Evolutionary conservation across 2,113 vertebrate species (phyloP), one percentile per base, ranked within the genome.

Genomic region (Periophthalmodon schlosseri): DNA sequence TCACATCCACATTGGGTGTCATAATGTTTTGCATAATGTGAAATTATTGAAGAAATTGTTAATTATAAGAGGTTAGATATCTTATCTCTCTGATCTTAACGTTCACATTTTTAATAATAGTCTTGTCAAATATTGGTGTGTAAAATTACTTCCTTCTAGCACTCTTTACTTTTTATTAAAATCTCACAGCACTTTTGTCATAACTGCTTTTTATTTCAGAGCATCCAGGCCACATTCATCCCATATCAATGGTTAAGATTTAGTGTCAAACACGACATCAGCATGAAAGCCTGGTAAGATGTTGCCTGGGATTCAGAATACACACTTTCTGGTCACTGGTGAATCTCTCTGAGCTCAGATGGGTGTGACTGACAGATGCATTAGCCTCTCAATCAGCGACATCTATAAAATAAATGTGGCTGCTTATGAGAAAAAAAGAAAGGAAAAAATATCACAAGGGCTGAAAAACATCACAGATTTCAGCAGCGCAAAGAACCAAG

Each of bases 131-230:
- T 72, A 20, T 72, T 39, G 11, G 11, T 44, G 44, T 21, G 65
- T 39, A 18, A 61, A 63, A 61, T 71, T 16, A 66, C 12, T 33
- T 39, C n/a, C 69, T 72, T 21, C n/a, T 46, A 46, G 6, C 18
- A 33, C 57, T 63, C 36, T 33, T 56, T 5, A 60, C 16, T 1
- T 14, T 50, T 52, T 69, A 20, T 21, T 12, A 65, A 64, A 34
- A 56, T 63, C 36, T 56, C 52, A 23, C n/a, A 11, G 68, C 14
- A 47, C n/a, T 39, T 39, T 68, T 68, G 74, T 72, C 33, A 68
- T 60, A 10, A 4, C 24, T 14, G 12, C 57, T 24, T 24, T 58
- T 60, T 1, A 23, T 24, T 60, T 28, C 11, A 60, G 21, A 24
- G 2, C 3, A 60, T 4, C 14, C 23, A 28, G 1, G 13, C 6